Base-by-base conservation (phyloP, 2,113 vertebrate species). In the Amphiprion ocellaris region DNA sequence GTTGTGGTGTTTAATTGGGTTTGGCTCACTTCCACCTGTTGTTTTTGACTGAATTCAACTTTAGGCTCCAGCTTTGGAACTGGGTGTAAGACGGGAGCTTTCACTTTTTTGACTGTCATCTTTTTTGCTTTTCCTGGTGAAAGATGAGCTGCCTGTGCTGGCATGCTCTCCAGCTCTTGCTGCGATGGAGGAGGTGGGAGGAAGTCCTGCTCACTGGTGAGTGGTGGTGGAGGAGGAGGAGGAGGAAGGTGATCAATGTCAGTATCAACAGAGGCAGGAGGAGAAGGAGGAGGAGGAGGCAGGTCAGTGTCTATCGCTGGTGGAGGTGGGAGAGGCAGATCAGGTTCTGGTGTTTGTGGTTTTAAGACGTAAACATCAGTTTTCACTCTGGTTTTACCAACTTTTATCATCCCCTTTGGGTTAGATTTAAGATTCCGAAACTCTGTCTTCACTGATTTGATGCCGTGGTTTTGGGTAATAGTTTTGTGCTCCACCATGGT, bases 251-350 rank as follows among this genome's bases (percentile, higher is more conserved):
- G 86, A 47, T 96, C 94, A 62, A 71, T 87, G 66, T 95, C 95
- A 83, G 71, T 73, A 66, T 92, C 89, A 82, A 82, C 79, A 69
- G 93, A 85, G 65, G 92, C 90, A 66, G 95, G 94, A 71, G 92
- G 95, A 78, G 90, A 84, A 85, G 92, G 93, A 53, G 93, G 93
- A 59, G 91, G 93, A 77, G 93, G 93, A 82, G 93, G 94, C 82
- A 91, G 90, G 58, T 97, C 96, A 54, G 67, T 63, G 28, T 97
- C 96, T 62, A 63, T 39, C 76, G 94, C 71, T 21, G 93, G 90
- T 86, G 94, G 95, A 84, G 96, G 96, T 65, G 97, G 96, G 58
- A 96, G 93, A 70, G 96, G 96, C 60, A 96, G 90, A 66, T 97
- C 95, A 52, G 91, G 77, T 76, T 96, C 95, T 54, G 92, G 88